These are phyloP conservation scores for Callinectes sapidus DNA, from an alignment of 2,888 invertebrate species.

Conservation along the genomic window DNA sequence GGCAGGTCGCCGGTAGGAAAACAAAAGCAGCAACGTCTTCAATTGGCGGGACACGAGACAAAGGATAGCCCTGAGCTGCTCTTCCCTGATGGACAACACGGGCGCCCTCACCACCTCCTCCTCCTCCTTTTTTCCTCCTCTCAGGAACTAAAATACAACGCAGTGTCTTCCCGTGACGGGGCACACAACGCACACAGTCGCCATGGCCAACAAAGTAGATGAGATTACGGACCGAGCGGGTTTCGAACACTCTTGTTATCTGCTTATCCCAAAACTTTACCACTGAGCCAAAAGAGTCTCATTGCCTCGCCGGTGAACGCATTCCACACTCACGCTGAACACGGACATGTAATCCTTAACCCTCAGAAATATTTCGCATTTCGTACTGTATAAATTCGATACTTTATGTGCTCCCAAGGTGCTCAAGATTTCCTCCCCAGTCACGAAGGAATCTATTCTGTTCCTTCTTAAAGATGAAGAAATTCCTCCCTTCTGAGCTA, in stretches of 20 bases:
- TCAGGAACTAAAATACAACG: not conserved
- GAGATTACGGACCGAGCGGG: too few species aligned
- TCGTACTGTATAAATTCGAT: not conserved
- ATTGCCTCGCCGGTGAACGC: not conserved
- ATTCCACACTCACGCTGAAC: not conserved
- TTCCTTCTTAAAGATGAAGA: not conserved
- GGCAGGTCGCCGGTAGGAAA: conserved; percentile 19
- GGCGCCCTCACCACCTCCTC: not conserved
- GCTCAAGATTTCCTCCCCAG: not conserved
- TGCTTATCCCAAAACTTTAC: too few species aligned
- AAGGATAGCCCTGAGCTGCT: not conserved
- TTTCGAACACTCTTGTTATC: too few species aligned
- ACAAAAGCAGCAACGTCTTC: conserved; percentile 32
- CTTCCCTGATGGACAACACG: conserved; percentile 20
- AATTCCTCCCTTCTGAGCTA: not conserved
- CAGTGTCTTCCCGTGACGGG: not conserved
- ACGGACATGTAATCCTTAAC: not conserved
- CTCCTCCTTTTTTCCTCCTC: conserved; percentile 29
- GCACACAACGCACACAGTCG: not conserved
- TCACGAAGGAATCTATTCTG: not conserved
- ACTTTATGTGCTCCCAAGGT: not conserved
- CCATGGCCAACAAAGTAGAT: not conserved
- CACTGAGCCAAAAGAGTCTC: not conserved
- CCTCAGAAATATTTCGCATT: not conserved
- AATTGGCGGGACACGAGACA: conserved; percentile 22